These are phyloP conservation scores for Dendrophyllia cribrosa DNA, from an alignment of 64 coral and sea anemone species.

Conservation along the genomic window DNA sequence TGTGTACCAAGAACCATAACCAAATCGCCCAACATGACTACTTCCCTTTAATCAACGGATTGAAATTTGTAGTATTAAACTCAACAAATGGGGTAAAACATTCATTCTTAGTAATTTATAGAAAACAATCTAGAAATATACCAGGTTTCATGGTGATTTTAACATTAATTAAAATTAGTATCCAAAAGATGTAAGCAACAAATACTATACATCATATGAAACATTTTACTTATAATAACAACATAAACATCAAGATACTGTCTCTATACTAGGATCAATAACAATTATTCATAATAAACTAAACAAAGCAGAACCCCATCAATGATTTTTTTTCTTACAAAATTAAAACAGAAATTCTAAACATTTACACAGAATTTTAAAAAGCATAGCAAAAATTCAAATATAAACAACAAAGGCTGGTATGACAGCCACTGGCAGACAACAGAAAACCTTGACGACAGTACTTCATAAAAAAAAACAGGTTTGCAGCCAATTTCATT, in stretches of 20 bases:
- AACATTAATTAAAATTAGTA: conserved; percentile 68
- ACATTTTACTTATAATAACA: conserved; percentile 27
- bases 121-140: conserved; percentile 20
- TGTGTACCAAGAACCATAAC: conserved; percentile 44
- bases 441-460: conserved; percentile 44
- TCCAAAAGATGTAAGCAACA: conserved; percentile 33
- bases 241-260: conserved; percentile 22
- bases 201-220: conserved; percentile 22
- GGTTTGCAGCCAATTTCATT: conserved; percentile 42
- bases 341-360: conserved; percentile 50
- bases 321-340: conserved; percentile 37
- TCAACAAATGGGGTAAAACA: conserved; percentile 15
- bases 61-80: conserved; percentile 35
- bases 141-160: conserved; percentile 34
- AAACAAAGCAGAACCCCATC: conserved; percentile 39
- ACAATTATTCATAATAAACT: conserved; percentile 55
- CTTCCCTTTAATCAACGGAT: conserved; percentile 47
- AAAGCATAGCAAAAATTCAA: conserved; percentile 50
- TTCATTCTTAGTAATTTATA: conserved; percentile 38
- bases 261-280: conserved; percentile 39
- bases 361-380: conserved; percentile 40
- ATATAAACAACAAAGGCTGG: conserved; percentile 40
- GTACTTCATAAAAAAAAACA: conserved; percentile 38
- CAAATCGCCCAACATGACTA: conserved; percentile 25
- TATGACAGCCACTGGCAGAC: conserved; percentile 40